Percentiles rank a stretch among this genome's conserved stretches.
phyloP scores from a whole-genome alignment of 2,113 vertebrate species.

The Tetrao urogallus region DNA sequence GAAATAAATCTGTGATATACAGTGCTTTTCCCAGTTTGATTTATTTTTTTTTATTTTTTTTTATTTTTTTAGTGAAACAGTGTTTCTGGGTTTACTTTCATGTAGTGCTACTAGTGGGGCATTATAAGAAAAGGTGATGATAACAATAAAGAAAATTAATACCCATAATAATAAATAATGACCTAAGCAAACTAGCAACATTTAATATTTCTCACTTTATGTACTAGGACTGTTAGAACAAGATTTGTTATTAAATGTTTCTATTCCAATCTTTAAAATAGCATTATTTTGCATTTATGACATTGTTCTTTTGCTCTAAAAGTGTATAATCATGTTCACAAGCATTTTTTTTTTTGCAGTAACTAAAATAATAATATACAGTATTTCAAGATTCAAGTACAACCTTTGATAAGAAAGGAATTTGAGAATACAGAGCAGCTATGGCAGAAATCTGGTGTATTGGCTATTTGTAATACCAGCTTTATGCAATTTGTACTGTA shows the following conservation, averaged over 20 bases:
- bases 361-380: not conserved
- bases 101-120: not conserved
- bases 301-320: not conserved
- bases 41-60: not conserved
- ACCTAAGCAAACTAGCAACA: not conserved
- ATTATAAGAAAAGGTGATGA: not conserved
- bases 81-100: not conserved
- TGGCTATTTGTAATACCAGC: constrained; percentile 10
- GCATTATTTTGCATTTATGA: not conserved
- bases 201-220: not conserved
- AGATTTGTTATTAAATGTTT: not conserved
- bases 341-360: constrained; percentile 4
- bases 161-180: not conserved
- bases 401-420: not conserved
- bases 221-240: not conserved
- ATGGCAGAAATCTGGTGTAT: constrained; percentile 12
- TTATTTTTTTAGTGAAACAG: not conserved
- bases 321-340: not conserved
- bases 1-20: not conserved
- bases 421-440: constrained; percentile 44
- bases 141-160: not conserved
- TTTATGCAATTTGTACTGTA: constrained; percentile 46
- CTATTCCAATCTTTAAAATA: not conserved
- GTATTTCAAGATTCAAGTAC: not conserved
- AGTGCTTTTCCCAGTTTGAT: not conserved